Evolutionary conservation across 2,797 vertebrate genomes (phyloP), one percentile per base, ranked within the genome.

Genomic region (Lophura swinhoii): DNA sequence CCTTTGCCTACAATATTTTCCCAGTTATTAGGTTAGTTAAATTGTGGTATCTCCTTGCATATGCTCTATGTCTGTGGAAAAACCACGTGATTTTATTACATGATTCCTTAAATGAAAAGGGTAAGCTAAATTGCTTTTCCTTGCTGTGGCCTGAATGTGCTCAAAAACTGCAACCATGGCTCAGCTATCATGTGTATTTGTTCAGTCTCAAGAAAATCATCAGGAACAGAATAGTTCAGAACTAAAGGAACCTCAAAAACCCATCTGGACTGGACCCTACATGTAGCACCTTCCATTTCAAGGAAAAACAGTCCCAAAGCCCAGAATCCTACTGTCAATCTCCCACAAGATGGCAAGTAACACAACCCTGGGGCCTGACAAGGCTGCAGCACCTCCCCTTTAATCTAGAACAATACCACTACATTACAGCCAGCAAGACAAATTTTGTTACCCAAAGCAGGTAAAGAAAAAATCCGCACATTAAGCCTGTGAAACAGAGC

Each of bases 381-480:
- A 4, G 48, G 29, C 46, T 29, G 22, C 10, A 23, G n/a, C 62
- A 41, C 55, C 22, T 81, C 51, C 39, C 62, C 71, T 14, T 21
- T 46, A 51, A 68, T 46, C 76, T 84, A 70, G 58, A 88, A 59
- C 31, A 81, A 78, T 4, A 46, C 33, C 62, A 51, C 56, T 63
- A 53, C 77, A 8, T 35, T 79, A 96, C 64, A 89, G 66, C 39
- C 94, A 95, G 14, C 20, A 92, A 92, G 64, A 81, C 39, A 95
- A 95, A 77, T 60, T 62, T 66, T 46, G 39, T 51, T 49, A 56
- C 91, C 91, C n/a, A 62, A 83, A 81, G 58, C 79, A 46, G 69
- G 48, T 93, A 70, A 96, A 91, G 53, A 59, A 92, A 71, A 95
- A 88, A 83, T 76, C 90, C 87, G 41, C 79, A 90, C 87, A 67